Base-by-base conservation (phyloP, 2,797 vertebrate genomes). In the Myripristis jacobus region DNA sequence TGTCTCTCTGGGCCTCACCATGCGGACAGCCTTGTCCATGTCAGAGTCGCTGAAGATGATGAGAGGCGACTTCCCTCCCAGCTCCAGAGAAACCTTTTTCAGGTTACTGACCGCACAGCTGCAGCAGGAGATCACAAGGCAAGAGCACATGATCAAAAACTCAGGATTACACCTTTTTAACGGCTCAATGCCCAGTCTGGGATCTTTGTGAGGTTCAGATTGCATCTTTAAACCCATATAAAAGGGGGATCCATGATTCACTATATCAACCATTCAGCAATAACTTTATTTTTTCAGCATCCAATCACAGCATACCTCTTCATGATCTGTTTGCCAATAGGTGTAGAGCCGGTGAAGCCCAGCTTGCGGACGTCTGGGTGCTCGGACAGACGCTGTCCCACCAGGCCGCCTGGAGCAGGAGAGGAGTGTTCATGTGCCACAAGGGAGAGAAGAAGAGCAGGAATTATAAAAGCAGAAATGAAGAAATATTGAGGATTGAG, bases 21-120 rank as follows among this genome's bases (percentile, higher is more conserved):
- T 97, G 88, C 97, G 94, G 65, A 99, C 96, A 0, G 98, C 97
- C 92, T 96, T 98, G 91, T 98, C 96, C 89, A 98, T 94, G 88
- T 99, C 97, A 79, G 97, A 98, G 93, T 99, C 98, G 1, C 73
- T 93, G 91, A 99, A 99, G 91, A 99, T 97, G 87, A 99, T 97
- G 70, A 99, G 90, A 0, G 98, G 97, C 2, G 98, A 99, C 91
- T 99, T 99, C 18, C 98, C 98, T 24, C 98, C 97, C 43, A 99
- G 94, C 90, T 99, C 98, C 63, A 99, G 94, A 56, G 97, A 99
- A 66, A 99, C 97, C 77, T 97, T 99, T 92, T 99, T 99, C 89
- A 99, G 89, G 88, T 99, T 99, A 84, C 95, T 96, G 77, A 95
- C 80, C 0, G 98, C 98, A 87, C 97, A 97, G 85, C 96, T 97